These are phyloP conservation scores for Ericerus pela DNA, from an alignment of 1,140 invertebrate species.

Conservation along the genomic window DNA sequence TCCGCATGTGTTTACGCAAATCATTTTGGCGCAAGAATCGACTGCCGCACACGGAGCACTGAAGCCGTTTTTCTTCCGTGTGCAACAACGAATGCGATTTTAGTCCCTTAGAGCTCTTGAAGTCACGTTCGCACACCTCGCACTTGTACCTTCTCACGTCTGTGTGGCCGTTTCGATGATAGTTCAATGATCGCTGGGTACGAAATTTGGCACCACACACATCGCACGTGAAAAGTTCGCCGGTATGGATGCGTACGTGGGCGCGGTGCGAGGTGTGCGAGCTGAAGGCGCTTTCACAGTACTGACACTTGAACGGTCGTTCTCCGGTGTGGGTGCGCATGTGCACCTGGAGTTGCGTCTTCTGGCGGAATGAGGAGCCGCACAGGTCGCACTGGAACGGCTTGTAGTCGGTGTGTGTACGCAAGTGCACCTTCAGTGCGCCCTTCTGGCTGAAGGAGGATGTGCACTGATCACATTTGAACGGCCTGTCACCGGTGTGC, in stretches of 20 bases:
- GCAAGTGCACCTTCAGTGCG: slow-evolving; percentile 75
- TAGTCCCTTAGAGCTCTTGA: slow-evolving; percentile 2
- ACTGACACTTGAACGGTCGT: slow-evolving; percentile 70
- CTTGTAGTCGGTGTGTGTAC: slow-evolving; percentile 74
- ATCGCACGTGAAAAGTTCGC: slow-evolving; percentile 71
- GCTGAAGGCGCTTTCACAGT: slow-evolving; percentile 79
- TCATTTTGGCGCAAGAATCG: not conserved
- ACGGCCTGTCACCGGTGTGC: slow-evolving; percentile 64
- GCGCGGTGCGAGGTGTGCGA: slow-evolving; percentile 81
- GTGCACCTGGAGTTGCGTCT: slow-evolving; percentile 80
- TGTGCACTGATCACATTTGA: slow-evolving; percentile 76
- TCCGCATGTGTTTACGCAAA: not conserved
- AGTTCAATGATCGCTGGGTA: too few species aligned
- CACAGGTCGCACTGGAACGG: slow-evolving; percentile 84
- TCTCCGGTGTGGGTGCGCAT: slow-evolving; percentile 82
- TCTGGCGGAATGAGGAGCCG: slow-evolving; percentile 77
- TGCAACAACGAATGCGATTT: slow-evolving; percentile 1
- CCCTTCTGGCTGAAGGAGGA: slow-evolving; percentile 84
- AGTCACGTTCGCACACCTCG: not conserved
- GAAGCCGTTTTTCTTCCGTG: not conserved
- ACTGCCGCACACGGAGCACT: slow-evolving; percentile 4
- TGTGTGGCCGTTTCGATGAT: not conserved
- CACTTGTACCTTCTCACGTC: not conserved
- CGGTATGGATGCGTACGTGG: slow-evolving; percentile 81
- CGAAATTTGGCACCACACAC: slow-evolving; percentile 62